Base-by-base conservation (phyloP, 2,888 invertebrate species). In the Cantharis rustica region DNA sequence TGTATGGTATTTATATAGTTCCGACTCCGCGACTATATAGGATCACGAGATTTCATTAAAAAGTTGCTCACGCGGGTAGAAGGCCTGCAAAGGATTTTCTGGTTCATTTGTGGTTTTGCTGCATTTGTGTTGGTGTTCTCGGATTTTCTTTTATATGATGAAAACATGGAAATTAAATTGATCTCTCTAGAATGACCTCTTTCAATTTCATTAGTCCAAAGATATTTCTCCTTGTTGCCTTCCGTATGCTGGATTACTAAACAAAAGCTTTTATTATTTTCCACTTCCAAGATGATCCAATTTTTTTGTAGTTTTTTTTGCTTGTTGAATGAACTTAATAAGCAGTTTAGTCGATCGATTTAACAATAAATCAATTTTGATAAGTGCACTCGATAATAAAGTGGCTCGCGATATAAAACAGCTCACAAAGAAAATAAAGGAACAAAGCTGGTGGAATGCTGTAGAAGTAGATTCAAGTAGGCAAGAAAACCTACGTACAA, bases 401-500 rank as follows among this genome's bases (percentile, higher is more conserved):
- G 69, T 63, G 63, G 73, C 61, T 61, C 62, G 69, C 47, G 73
- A 75, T 71, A 71, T 61, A 68, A 69, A 23, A 73, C 62, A 16
- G 61, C 3, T 71, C 26, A 23, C 75, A 74, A 75, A 75, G 75
- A 75, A 71, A 75, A 73, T 69, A 69, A 73, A 63, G 27, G 69
- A 73, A 75, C 75, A 75, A 75, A 75, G 71, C 31, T 62, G 61
- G 17, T 47, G 47, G 16, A 75, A 75, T 72, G 75, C 75, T 66
- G 75, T 75, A 75, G 72, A 69, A 75, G 69, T 26, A 47, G 20
- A 62, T 73, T 66, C 70, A 68, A 72, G 66, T 69, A 63, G 75
- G 75, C 64, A 75, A 69, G 75, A 47, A 75, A 70, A 68, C 75
- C 75, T 62, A 75, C 75, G 75, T 72, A 75, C 26, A 16, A n/a